Evolutionary conservation across 2,113 vertebrate genomes (phyloP), one percentile per base, ranked within the genome.

Genomic region (Holacanthus passer): DNA sequence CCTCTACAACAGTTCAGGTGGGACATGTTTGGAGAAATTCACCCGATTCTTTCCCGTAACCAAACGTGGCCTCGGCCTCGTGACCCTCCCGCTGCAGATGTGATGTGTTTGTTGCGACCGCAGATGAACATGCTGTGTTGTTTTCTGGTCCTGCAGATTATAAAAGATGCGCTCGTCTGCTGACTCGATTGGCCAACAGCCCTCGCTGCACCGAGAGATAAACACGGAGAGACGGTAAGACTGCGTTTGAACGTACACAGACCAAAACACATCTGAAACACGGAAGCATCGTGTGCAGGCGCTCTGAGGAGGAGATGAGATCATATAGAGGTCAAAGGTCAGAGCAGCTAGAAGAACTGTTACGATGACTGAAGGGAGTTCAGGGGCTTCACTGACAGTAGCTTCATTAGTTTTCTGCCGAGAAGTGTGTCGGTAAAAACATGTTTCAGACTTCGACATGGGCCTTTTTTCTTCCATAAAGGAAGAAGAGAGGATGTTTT

Each of bases 151-250:
- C 71, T 67, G 35, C 87, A 99, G 98, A 97, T 94, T 99, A 97
- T 86, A 98, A 96, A 93, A 92, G 98, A 94, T 99, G 98, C 87
- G 97, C 97, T 91, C 95, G 96, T 90, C 96, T 99, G 82, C 96
- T 99, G 65, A 98, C 93, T 59, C 96, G 97, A 68, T 88, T 99
- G 92, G 97, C 97, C 63, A 95, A 95, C 85, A 99, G 96, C 91
- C 97, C 96, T 1, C 88, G 95, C 90, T 99, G 98, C 88, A 91
- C 93, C 43, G 96, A 97, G 87, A 96, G 96, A 90, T 97, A 94
- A 93, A 81, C 84, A 24, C 31, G 35, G 9, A 16, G 27, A 58
- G 35, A 70, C 1, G 92, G 94, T 94, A 56, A 93, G 91, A 35
- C 55, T 6, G 17, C 5, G 22, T 24, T 13, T 47, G n/a, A n/a